Evolutionary conservation across 2,113 vertebrate genomes (phyloP), one percentile per base, ranked within the genome.

Genomic region (Scartelaos histophorus): DNA sequence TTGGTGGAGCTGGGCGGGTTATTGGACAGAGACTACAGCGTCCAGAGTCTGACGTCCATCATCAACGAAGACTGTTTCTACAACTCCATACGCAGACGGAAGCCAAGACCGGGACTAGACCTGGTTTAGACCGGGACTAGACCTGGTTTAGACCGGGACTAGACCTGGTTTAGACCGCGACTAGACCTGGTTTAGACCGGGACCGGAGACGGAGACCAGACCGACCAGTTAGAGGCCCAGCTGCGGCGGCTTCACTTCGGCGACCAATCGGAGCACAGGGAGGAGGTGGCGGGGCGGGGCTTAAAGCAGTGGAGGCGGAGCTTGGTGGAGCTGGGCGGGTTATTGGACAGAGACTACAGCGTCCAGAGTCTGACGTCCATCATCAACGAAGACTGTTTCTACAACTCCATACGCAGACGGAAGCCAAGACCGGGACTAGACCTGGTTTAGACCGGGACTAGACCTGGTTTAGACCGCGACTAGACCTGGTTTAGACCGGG

Each of bases 61-160:
- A 93, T 96, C 54, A 97, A 86, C 11, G 96, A 98, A 79, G 95
- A 96, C 85, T 96, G 95, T 51, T 98, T 98, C 87, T 98, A 95
- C 7, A 66, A 46, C 65, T 46, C 38, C 0, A 24, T 47, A 46
- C 43, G 45, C 5, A 13, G 45, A 22, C 21, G 45, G 2, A 45
- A 47, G 7, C 34, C 61, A 0, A 38, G 61, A n/a, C 61, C 61
- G 0, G 34, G 61, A 0, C n/a, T 64, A 43, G 61, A 38, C 61
- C 61, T 19, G 61, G 61, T 38, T 43, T 64, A 64, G 61, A 4
- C 16, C 17, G 5, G 60, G 17, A 10, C 11, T n/a, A 38, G 25
- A 0, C 58, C 15, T 12, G 58, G 53, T 10, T 1, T 21, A 11
- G 53, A 56, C 53, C 7, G 21, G n/a, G 53, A 21, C n/a, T 21